Percentiles rank a stretch among this genome's conserved stretches.
Evolutionary conservation across 2,113 vertebrate genomes (phyloP).

Genomic region (Xiphorhynchus elegans): DNA sequence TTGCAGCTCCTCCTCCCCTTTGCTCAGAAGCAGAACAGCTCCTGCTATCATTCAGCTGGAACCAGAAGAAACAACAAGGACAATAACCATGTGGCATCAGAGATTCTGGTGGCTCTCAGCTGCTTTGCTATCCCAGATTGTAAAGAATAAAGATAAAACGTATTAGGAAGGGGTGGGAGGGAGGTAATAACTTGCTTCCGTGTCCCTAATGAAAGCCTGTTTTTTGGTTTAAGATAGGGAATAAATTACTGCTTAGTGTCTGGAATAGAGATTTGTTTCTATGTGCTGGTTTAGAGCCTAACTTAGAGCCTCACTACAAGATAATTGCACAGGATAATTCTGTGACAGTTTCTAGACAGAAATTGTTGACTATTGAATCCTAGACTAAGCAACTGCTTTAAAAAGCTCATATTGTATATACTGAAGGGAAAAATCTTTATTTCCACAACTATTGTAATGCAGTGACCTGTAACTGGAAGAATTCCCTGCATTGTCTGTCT

Average conservation of each 20-base stretch:
- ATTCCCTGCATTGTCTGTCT: constrained; percentile 38
- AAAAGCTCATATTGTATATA: constrained; percentile 36
- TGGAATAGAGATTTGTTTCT: background rate
- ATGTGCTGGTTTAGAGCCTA: background rate
- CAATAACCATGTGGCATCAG: constrained; percentile 30
- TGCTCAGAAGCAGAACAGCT: constrained; percentile 35
- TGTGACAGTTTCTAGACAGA: background rate
- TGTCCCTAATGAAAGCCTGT: constrained; percentile 20
- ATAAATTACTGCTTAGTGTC: background rate
- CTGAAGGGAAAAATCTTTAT: constrained; percentile 35
- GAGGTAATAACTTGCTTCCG: constrained; percentile 22
- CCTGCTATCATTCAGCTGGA: constrained; percentile 13
- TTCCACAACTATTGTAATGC: constrained; percentile 45
- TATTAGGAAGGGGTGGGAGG: background rate
- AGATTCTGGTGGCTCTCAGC: background rate
- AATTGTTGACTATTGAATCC: background rate
- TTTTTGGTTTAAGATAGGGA: background rate
- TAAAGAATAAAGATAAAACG: constrained; percentile 57
- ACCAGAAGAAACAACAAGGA: constrained; percentile 38
- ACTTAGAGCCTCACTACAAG: background rate
- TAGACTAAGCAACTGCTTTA: constrained; percentile 12
- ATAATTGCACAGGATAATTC: background rate
- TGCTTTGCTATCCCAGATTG: background rate
- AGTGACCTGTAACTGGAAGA: constrained; percentile 53
- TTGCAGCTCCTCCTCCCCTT: constrained; percentile 21